Percentiles rank a stretch among this genome's conserved stretches.
phyloP scores from a whole-genome alignment of 2,888 invertebrate genomes.

The Biston betularia region DNA sequence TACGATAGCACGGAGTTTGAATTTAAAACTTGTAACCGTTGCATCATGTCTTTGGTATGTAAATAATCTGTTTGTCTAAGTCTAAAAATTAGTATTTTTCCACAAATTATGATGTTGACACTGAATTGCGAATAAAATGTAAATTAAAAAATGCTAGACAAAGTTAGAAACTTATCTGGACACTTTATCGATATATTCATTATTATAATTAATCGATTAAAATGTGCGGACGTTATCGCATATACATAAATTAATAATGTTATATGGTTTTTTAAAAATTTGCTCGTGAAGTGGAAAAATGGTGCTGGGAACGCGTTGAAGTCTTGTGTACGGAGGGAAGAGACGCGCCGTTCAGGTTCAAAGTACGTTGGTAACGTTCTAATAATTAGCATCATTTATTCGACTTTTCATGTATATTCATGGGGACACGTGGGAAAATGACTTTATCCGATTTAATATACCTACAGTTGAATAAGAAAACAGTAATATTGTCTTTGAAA shows the following conservation, averaged over 20 bases:
- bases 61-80: slow-evolving; percentile 22
- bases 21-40: slow-evolving; percentile 24
- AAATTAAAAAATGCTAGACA: slow-evolving; percentile 1
- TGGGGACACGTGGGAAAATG: neutral
- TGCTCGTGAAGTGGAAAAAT: neutral
- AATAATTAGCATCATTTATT: neutral
- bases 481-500: neutral
- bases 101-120: slow-evolving; percentile 9
- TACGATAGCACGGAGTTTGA: slow-evolving; percentile 13
- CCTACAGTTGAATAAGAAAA: neutral
- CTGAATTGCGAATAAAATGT: neutral
- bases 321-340: slow-evolving; percentile 63
- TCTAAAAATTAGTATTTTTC: slow-evolving; percentile 22
- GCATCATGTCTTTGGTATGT: slow-evolving; percentile 30
- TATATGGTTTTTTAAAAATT: neutral
- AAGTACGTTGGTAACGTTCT: neutral
- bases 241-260: neutral
- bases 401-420: slow-evolving; percentile 5
- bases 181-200: neutral
- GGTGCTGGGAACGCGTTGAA: slow-evolving; percentile 67
- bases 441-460: neutral
- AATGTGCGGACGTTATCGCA: slow-evolving; percentile 3
- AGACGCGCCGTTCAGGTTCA: neutral
- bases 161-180: neutral
- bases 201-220: slow-evolving; percentile 6